Conservation (phyloP, 1,140 invertebrate species). For the Mya arenaria region DNA sequence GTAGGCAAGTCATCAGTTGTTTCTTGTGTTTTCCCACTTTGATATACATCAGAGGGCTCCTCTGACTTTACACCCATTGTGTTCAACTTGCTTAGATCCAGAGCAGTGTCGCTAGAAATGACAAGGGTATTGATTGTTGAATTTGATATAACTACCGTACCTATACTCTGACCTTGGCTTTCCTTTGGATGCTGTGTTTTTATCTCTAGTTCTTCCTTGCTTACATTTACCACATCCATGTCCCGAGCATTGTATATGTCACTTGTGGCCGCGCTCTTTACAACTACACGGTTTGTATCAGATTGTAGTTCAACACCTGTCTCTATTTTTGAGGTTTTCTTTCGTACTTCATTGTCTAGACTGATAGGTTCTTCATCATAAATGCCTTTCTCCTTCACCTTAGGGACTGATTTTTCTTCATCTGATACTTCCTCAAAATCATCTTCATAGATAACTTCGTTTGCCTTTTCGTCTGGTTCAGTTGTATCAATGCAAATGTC, state of each 20-base stretch:
- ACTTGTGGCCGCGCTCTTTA: not conserved
- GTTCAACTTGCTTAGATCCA: too few relatives aligned
- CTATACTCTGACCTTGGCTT: not conserved
- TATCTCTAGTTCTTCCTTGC: not conserved
- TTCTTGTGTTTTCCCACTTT: too few relatives aligned
- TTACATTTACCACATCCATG: not conserved
- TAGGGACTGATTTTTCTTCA: not conserved
- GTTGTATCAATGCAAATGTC: not conserved
- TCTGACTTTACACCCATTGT: too few relatives aligned
- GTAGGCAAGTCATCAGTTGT: too few relatives aligned
- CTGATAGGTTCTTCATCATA: not conserved
- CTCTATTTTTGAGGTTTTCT: not conserved
- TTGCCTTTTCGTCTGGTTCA: not conserved
- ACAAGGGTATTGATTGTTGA: slow-evolving; percentile 42
- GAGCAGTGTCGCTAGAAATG: slow-evolving; percentile 31
- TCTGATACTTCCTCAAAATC: slow-evolving; percentile 20
- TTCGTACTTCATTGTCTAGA: not conserved
- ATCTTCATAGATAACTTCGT: slow-evolving; percentile 26
- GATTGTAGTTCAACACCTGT: not conserved
- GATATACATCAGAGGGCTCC: too few relatives aligned
- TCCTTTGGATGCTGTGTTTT: not conserved
- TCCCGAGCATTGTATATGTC: not conserved
- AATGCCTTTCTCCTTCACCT: not conserved
- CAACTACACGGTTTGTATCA: not conserved
- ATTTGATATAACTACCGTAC: slow-evolving; percentile 30